A percentile compares a stretch with the other conserved stretches of the same genome.
Evolutionary conservation across 2,797 vertebrate species (phyloP).

Genomic region (Merluccius polli): DNA sequence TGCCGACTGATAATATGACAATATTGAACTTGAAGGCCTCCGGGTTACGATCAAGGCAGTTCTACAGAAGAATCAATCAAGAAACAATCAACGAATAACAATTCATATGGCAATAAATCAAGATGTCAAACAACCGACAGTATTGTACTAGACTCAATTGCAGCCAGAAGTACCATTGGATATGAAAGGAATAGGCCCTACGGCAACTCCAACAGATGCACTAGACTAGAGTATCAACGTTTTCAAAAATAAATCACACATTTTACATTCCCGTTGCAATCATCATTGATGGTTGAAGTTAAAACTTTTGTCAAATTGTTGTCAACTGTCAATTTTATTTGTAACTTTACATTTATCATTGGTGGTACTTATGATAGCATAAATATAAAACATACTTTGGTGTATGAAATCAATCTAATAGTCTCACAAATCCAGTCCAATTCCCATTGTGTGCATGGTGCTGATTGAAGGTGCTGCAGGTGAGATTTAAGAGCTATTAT

Average conservation of each 20-base stretch:
- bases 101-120: background rate
- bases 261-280: too few relatives aligned
- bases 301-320: background rate
- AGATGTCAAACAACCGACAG: background rate
- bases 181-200: background rate
- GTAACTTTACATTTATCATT: background rate
- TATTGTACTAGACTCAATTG: background rate
- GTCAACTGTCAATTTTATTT: background rate
- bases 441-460: too few relatives aligned
- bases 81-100: background rate
- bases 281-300: too few relatives aligned
- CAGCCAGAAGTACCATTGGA: background rate
- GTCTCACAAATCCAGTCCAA: too few relatives aligned
- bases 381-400: too few relatives aligned
- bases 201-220: background rate
- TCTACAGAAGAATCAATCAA: constrained; percentile 60
- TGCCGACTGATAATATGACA: constrained; percentile 59
- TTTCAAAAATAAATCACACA: too few relatives aligned
- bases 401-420: too few relatives aligned
- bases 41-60: constrained; percentile 76
- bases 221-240: too few relatives aligned
- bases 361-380: background rate
- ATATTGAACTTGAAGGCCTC: constrained; percentile 79
- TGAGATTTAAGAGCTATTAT: too few relatives aligned
- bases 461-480: too few relatives aligned